phyloP scores from a whole-genome alignment of 2,797 vertebrate species.

The Leuciscus waleckii region DNA sequence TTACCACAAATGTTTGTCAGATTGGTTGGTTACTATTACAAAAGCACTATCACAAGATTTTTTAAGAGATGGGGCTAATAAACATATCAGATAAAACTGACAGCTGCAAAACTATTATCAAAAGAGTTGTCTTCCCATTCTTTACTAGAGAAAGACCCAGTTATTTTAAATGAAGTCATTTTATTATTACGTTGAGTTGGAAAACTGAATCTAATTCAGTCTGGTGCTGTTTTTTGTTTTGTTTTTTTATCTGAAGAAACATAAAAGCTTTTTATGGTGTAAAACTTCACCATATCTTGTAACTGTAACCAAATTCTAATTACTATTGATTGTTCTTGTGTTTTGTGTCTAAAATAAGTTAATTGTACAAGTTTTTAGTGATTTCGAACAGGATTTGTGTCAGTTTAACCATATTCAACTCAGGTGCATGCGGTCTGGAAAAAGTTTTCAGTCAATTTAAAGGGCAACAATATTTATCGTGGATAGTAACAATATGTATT shows the following conservation, averaged over 20 bases:
- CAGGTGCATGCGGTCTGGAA: neutral
- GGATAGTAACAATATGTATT: no score
- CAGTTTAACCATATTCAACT: neutral
- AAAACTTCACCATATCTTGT: neutral
- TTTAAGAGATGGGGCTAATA: neutral
- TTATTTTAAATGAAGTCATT: neutral
- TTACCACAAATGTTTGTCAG: neutral
- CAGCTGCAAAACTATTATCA: neutral
- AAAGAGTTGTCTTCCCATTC: neutral
- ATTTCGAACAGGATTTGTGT: neutral
- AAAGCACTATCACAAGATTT: neutral
- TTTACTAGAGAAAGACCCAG: slow-evolving; percentile 3
- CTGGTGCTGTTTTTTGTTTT: slow-evolving; percentile 29
- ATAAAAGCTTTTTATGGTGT: neutral
- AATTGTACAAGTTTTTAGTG: neutral
- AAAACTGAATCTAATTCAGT: slow-evolving; percentile 12
- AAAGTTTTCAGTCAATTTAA: neutral
- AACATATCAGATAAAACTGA: neutral
- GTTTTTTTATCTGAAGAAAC: neutral
- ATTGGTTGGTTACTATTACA: neutral
- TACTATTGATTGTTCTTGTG: neutral
- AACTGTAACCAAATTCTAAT: slow-evolving; percentile 21
- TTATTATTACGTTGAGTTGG: neutral
- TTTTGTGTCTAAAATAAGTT: neutral
- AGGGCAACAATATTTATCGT: neutral